These are phyloP conservation scores for Alca torda DNA, from an alignment of 2,797 vertebrate genomes.

Conservation along the genomic window DNA sequence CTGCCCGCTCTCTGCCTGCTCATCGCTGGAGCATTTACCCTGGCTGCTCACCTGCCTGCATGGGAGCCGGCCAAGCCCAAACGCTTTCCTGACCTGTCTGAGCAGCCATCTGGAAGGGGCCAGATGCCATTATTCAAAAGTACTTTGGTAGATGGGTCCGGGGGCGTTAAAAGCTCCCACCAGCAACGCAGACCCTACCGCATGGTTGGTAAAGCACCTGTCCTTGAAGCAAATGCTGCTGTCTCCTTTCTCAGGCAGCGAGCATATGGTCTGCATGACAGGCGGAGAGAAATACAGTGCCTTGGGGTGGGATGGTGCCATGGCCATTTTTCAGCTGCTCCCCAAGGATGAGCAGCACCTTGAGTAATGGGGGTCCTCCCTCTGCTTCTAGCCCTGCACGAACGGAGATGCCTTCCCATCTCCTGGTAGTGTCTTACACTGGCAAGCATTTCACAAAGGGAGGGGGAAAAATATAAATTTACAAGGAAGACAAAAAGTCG, in stretches of 20 bases:
- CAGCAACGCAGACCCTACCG: neutral
- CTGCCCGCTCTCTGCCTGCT: neutral
- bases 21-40: neutral
- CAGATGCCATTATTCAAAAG: neutral
- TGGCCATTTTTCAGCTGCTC: neutral
- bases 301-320: neutral
- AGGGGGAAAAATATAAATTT: neutral
- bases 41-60: neutral
- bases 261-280: neutral
- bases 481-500: neutral
- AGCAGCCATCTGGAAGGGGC: constrained; percentile 19
- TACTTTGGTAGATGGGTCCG: neutral
- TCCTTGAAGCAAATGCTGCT: neutral
- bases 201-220: neutral
- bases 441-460: neutral
- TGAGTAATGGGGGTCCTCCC: neutral
- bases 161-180: neutral
- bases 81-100: neutral
- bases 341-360: neutral
- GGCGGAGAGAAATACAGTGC: neutral
- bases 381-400: neutral
- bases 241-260: neutral
- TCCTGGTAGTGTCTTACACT: neutral
- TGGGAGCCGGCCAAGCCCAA: neutral
- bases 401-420: neutral